Base-by-base conservation (phyloP, 2,113 vertebrate species). In the Podarcis raffonei region DNA sequence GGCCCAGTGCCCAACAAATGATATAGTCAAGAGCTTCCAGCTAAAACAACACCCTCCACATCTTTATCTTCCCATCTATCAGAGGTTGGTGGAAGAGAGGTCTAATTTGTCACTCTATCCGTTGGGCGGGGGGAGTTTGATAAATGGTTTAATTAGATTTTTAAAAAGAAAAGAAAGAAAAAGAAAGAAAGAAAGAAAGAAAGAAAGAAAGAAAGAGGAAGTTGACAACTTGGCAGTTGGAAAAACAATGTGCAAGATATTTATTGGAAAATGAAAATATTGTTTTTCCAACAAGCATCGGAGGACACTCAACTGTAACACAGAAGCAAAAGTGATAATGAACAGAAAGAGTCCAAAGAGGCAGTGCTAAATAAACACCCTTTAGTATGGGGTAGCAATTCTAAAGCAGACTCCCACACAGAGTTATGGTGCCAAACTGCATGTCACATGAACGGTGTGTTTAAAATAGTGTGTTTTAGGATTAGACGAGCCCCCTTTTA, bases 21-120 rank as follows among this genome's bases (percentile, higher is more conserved):
- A 95, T 96, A 94, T 76, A 94, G 89, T 94, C 89, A 88, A 92
- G 93, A 92, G 81, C 91, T 94, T 89, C 85, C 91, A 93, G 94
- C 94, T 96, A 94, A 96, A 97, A 96, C 84, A 97, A 97, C 96
- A 95, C 92, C 84, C 92, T 95, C 91, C 93, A 87, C 85, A 68
- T 93, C 93, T 94, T 94, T 94, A 95, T 92, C 95, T 95, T 93
- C 92, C 81, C 91, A 96, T 96, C 89, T 89, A 95, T 96, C 95
- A 96, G 90, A 89, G 39, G 89, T 5, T 87, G 68, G 85, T 89
- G 87, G 88, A 92, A 93, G 89, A 86, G 68, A 87, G 78, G 83
- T 72, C 91, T 95, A 95, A 97, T 95, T 95, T 96, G 89, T 97
- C 95, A 97, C 83, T 93, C 90, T 89, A 25, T 32, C 57, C 89